A percentile compares a stretch with the other conserved stretches of the same genome.
phyloP scores from a whole-genome alignment of 2,113 vertebrate species.

The Amblyopsis rosae region DNA sequence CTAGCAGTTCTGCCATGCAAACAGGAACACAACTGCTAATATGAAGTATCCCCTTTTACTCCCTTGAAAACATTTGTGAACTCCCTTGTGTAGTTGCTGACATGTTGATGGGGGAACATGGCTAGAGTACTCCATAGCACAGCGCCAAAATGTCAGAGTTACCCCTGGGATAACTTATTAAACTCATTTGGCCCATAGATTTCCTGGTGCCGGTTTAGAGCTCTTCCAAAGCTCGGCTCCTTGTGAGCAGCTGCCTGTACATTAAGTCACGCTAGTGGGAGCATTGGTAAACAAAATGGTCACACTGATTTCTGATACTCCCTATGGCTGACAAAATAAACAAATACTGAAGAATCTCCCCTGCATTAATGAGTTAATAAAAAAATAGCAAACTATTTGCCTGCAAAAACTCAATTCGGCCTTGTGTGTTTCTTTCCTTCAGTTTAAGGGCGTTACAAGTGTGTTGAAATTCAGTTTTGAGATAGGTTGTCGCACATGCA shows the following conservation, averaged over 20 bases:
- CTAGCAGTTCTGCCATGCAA: conserved; percentile 43
- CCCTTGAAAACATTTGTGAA: conserved; percentile 62
- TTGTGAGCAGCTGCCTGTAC: conserved; percentile 51
- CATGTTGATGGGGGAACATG: conserved; percentile 60
- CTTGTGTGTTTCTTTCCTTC: conserved; percentile 21
- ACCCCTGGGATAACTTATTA: conserved; percentile 72
- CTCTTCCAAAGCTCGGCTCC: conserved; percentile 43
- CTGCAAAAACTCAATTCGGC: conserved; percentile 33
- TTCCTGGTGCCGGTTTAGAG: conserved; percentile 66
- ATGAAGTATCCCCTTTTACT: conserved; percentile 58
- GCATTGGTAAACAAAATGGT: conserved; percentile 56
- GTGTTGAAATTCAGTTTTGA: not conserved
- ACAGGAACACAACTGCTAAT: conserved; percentile 51
- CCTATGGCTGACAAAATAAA: conserved; percentile 43
- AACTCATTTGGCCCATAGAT: conserved; percentile 70
- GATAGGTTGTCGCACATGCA: not conserved
- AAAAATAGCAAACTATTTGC: conserved; percentile 35
- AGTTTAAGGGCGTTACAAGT: not conserved
- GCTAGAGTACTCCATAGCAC: conserved; percentile 42
- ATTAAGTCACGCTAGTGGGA: conserved; percentile 47
- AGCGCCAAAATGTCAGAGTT: conserved; percentile 66
- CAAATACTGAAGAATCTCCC: conserved; percentile 53
- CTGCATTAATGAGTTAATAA: conserved; percentile 45
- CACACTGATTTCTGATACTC: conserved; percentile 57
- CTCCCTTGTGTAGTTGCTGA: conserved; percentile 51